A percentile compares a stretch with the other conserved stretches of the same genome.
phyloP scores from a whole-genome alignment of 2,797 vertebrate species.

The Brachymystax lenok region DNA sequence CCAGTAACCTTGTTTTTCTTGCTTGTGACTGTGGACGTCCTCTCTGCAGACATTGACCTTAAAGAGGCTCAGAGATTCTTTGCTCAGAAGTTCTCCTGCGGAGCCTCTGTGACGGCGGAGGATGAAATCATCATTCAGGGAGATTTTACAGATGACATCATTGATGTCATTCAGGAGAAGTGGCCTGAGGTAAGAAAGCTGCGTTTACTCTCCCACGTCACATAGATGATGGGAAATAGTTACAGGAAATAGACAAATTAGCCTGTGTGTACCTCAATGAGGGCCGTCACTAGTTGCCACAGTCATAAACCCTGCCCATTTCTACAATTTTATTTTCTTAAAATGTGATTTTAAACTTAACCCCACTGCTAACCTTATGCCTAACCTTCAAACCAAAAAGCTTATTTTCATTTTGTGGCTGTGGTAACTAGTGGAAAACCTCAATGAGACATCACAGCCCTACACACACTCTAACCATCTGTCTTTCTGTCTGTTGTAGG shows the following conservation, averaged over 20 bases:
- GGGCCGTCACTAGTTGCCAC: too few species aligned
- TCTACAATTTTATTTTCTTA: too few species aligned
- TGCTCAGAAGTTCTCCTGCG: slow-evolving; percentile 98
- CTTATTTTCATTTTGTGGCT: too few species aligned
- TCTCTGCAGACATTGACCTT: slow-evolving; percentile 90
- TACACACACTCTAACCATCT: not conserved
- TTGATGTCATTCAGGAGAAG: slow-evolving; percentile 98
- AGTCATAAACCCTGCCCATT: too few species aligned
- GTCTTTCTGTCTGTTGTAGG: slow-evolving; percentile 67
- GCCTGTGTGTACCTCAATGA: not conserved
- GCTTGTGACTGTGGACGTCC: not conserved
- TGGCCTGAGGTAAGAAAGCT: slow-evolving; percentile 90
- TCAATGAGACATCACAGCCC: not conserved
- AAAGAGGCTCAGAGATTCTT: slow-evolving; percentile 99
- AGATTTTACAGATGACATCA: slow-evolving; percentile 98
- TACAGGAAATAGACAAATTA: not conserved
- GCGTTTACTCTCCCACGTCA: not conserved
- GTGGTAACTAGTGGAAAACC: not conserved
- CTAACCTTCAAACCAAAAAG: too few species aligned
- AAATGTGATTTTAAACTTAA: too few species aligned
- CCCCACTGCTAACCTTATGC: too few species aligned
- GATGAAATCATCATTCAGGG: slow-evolving; percentile 99
- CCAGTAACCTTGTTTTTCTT: not conserved
- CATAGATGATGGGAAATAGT: not conserved
- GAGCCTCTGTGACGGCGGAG: slow-evolving; percentile 96